Percentiles rank a stretch among this genome's conserved stretches.
Evolutionary conservation across 2,113 vertebrate species (phyloP).

Genomic region (Climacteris rufus): DNA sequence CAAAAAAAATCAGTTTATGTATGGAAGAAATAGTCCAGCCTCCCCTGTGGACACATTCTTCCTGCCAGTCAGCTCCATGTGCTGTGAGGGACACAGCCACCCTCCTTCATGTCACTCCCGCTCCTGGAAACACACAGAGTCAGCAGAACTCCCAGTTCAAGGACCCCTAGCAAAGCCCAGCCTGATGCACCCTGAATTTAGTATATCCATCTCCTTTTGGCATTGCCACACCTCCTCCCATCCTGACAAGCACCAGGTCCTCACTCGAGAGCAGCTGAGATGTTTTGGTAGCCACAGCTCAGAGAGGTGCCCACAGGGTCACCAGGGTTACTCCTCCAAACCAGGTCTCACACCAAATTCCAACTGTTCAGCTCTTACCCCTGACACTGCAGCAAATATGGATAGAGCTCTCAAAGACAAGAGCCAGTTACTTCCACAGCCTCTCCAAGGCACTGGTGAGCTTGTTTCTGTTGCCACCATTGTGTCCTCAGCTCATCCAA

Average conservation of each 20-base stretch:
- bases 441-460: background rate
- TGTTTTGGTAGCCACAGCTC: background rate
- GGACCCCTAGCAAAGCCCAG: background rate
- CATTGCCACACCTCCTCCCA: background rate
- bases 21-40: background rate
- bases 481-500: background rate
- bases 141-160: background rate
- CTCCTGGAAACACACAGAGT: background rate
- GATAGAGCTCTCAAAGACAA: background rate
- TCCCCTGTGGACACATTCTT: background rate
- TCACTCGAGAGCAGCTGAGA: background rate
- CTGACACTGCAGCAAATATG: background rate
- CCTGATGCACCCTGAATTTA: background rate
- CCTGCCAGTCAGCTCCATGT: background rate
- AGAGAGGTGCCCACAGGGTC: background rate
- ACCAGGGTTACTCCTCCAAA: background rate
- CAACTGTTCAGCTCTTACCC: background rate
- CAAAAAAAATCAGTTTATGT: background rate
- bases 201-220: background rate
- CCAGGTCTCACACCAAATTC: background rate
- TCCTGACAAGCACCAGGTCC: background rate
- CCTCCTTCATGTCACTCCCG: accelerated
- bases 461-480: background rate
- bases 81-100: background rate
- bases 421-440: background rate